Evolutionary conservation across 1,140 invertebrate species (phyloP), one percentile per base, ranked within the genome.

Genomic region (Oedothorax gibbosus): DNA sequence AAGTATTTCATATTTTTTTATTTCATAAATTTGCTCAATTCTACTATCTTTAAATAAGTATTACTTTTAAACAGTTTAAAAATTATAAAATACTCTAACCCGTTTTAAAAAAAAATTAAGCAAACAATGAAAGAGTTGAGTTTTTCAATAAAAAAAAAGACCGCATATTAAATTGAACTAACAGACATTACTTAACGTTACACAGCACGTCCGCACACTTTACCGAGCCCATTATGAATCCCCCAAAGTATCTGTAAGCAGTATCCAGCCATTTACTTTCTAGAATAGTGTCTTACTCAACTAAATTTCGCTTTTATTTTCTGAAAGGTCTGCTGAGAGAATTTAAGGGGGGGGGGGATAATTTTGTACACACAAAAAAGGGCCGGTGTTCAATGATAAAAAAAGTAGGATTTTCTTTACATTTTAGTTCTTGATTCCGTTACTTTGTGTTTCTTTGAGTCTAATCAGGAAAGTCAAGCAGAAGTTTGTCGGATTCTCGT

Each of bases 381-480:
- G 66, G 18, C 78, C 60, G 60, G 71, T 60, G 66, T 71, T 71
- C 20, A 69, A 71, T 35, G n/a, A 60, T 60, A 76, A 60, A 76
- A 62, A 7, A 62, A 49, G n/a, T 35, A 1, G n/a, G 20, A 57
- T 71, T 50, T 71, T 78, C 21, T 66, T 66, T 60, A 51, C 54
- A 51, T 71, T 71, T 54, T 71, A 71, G 66, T 71, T 50, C 78
- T 80, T 80, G 78, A 80, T 80, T 80, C 50, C 64, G 65, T 80
- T 80, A 56, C 54, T 80, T 66, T 69, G 53, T 80, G 14, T 80
- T 71, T 80, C 66, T 71, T 80, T 20, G 54, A 54, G 50, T 60
- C 78, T 68, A 80, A 80, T 80, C 78, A 80, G 66, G 15, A 80
- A 71, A 71, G 66, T 80, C 78, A 66, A 80, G 64, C 66, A 53